Evolutionary conservation across 2,888 invertebrate genomes (phyloP).

Genomic region (Lasioglossum leucozonium): DNA sequence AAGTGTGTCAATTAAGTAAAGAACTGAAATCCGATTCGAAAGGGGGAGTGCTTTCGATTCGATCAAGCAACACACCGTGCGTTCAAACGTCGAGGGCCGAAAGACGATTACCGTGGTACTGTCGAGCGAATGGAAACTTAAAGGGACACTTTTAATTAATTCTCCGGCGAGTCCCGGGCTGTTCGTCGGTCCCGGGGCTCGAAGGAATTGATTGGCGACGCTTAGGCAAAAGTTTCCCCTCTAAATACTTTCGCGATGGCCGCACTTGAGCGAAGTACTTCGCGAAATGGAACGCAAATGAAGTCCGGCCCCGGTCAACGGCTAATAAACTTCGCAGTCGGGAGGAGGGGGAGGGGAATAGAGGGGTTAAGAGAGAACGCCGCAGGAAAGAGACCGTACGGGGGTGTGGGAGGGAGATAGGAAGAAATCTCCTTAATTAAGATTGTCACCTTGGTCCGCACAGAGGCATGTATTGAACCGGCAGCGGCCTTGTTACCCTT

Average conservation of each 20-base stretch:
- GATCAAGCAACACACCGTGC: not conserved
- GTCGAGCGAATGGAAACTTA: not conserved
- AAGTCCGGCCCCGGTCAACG: constrained; percentile 43
- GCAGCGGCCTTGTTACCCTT: constrained; percentile 53
- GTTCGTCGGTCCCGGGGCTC: not conserved
- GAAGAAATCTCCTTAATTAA: constrained; percentile 64
- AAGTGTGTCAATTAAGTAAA: too few relatives aligned
- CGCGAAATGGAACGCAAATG: constrained; percentile 49
- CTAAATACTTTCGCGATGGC: constrained; percentile 36
- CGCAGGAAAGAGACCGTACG: not conserved
- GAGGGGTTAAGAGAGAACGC: not conserved
- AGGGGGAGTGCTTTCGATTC: not conserved
- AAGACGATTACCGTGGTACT: not conserved
- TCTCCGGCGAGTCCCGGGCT: not conserved
- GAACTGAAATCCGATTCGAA: not conserved
- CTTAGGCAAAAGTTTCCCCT: constrained; percentile 33
- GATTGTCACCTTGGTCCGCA: constrained; percentile 66
- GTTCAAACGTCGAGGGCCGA: not conserved
- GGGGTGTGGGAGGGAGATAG: not conserved
- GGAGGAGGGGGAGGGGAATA: not conserved
- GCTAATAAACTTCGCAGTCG: constrained; percentile 39
- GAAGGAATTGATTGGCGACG: constrained; percentile 16
- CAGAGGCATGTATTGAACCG: constrained; percentile 63
- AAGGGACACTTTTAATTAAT: not conserved
- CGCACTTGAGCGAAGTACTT: constrained; percentile 20